A percentile compares a stretch with the other conserved stretches of the same genome.
These are phyloP conservation scores for Blastobasis adustella DNA, from an alignment of 2,888 invertebrate genomes.

Conservation along the genomic window DNA sequence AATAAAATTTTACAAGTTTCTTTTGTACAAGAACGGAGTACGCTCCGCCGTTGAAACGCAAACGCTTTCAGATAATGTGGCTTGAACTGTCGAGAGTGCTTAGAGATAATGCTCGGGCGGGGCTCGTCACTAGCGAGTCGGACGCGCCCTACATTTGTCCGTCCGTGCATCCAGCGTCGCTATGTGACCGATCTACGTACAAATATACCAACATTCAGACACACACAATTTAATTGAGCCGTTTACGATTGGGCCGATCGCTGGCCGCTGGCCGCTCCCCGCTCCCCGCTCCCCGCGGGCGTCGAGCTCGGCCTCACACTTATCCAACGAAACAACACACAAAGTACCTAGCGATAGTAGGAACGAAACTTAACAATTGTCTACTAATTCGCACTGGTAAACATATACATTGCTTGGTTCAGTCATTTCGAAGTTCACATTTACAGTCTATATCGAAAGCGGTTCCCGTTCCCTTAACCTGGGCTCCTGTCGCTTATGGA, in stretches of 20 bases:
- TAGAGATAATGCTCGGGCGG: constrained; percentile 16
- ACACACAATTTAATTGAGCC: neutral
- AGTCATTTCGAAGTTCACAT: neutral
- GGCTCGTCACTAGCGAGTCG: constrained; percentile 20
- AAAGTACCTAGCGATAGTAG: neutral
- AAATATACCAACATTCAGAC: neutral
- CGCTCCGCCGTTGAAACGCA: constrained; percentile 50
- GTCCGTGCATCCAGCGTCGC: constrained; percentile 41
- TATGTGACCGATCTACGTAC: neutral
- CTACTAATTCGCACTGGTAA: neutral
- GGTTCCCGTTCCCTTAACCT: too few species aligned
- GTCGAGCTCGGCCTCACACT: neutral
- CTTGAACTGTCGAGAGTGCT: constrained; percentile 41
- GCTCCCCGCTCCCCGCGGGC: neutral
- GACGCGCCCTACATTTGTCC: constrained; percentile 36
- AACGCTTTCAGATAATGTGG: constrained; percentile 48
- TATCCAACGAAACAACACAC: neutral
- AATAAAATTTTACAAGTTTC: constrained; percentile 70
- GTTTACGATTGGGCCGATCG: neutral
- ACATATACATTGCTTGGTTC: constrained; percentile 1
- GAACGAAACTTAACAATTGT: neutral
- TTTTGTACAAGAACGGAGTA: constrained; percentile 67
- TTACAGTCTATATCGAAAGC: neutral
- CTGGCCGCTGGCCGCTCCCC: neutral
- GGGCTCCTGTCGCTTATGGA: too few species aligned